Base-by-base conservation (phyloP, 2,797 vertebrate genomes). In the Sebastolobus altivelis region DNA sequence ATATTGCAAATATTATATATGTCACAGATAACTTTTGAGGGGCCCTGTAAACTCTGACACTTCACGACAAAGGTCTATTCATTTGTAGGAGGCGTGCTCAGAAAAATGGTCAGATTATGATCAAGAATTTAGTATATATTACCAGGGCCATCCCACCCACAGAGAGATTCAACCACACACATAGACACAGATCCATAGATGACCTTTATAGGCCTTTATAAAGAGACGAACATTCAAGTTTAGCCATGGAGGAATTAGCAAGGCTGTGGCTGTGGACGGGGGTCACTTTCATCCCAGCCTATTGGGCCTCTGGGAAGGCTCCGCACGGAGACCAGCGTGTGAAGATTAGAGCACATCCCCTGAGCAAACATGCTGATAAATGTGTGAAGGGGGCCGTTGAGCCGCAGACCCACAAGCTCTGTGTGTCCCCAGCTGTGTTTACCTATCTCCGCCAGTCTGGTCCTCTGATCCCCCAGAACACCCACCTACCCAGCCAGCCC, bases 391-490 rank as follows among this genome's bases (percentile, higher is more conserved):
- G 80, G 84, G 85, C 65, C 60, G 38, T 72, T 75, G 85, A 88
- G 88, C 78, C 18, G 4, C 77, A 74, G 88, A 82, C 72, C 75
- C 82, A 92, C 89, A 80, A 77, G 79, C 22, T 8, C 68, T 82
- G 72, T 88, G 88, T 82, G 84, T 83, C 88, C 88, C 93, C 95
- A 95, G 95, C 95, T 95, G 95, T 95, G 94, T 95, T 94, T 94
- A 89, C 90, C 90, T 78, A 90, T 89, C 79, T 56, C 80, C 66
- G 27, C 83, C 69, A 86, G 85, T 84, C 77, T 85, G 83, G 67
- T 80, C 85, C 69, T 25, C 81, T 75, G 75, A 88, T 85, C 86
- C 72, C 71, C 33, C 31, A 79, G 75, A 91, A 84, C 87, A 86
- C 78, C 83, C 88, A 85, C 43, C 66, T 38, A 79, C 59, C 62